A percentile compares a stretch with the other conserved stretches of the same genome.
These are phyloP conservation scores for Dasypolia templi DNA, from an alignment of 2,888 invertebrate genomes.

Conservation along the genomic window DNA sequence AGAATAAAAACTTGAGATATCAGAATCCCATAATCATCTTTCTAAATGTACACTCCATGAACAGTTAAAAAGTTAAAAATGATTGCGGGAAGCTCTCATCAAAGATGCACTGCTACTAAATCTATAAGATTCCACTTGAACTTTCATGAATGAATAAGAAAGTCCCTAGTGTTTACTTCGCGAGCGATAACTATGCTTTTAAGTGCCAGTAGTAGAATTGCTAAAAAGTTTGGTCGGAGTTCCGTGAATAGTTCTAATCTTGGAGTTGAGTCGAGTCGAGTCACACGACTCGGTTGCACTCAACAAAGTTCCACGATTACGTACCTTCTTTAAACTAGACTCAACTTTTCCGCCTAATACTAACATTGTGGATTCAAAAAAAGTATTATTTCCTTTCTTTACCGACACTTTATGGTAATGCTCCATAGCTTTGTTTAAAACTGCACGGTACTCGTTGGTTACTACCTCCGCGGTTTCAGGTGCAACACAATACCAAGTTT, in stretches of 20 bases:
- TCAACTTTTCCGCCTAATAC: constrained; percentile 85
- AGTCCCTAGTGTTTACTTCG: constrained; percentile 69
- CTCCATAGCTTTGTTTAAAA: constrained; percentile 87
- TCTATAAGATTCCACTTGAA: constrained; percentile 65
- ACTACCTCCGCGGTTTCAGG: constrained; percentile 84
- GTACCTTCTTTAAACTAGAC: constrained; percentile 78
- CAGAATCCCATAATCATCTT: constrained; percentile 8
- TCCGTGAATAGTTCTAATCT: constrained; percentile 87
- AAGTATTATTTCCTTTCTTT: constrained; percentile 81
- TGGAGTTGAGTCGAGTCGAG: constrained; percentile 72
- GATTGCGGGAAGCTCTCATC: constrained; percentile 43
- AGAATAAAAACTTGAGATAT: constrained; percentile 11
- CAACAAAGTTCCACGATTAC: constrained; percentile 76
- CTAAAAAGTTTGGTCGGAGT: constrained; percentile 85
- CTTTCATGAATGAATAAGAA: constrained; percentile 75
- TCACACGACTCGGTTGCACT: constrained; percentile 73
- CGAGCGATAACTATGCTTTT: constrained; percentile 77
- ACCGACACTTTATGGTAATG: constrained; percentile 87
- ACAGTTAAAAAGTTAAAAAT: constrained; percentile 55
- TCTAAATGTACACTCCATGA: constrained; percentile 17
- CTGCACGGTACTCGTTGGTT: constrained; percentile 85
- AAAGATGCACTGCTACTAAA: constrained; percentile 59
- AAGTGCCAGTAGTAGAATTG: constrained; percentile 75
- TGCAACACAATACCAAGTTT: constrained; percentile 82
- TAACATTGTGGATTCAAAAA: constrained; percentile 88